These are phyloP conservation scores for Holotrichia oblita DNA, from an alignment of 1,140 invertebrate species.

Conservation along the genomic window DNA sequence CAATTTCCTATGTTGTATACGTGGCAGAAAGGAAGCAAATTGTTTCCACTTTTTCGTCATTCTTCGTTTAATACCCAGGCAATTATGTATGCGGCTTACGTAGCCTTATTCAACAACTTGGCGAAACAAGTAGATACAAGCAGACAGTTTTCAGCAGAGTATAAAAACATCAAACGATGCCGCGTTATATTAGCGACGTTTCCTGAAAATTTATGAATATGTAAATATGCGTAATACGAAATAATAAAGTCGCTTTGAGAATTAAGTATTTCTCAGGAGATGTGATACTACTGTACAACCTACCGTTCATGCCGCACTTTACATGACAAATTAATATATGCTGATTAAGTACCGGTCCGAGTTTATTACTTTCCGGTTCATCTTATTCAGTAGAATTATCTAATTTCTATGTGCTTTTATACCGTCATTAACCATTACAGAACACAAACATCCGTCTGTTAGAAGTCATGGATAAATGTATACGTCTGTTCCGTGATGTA, in stretches of 20 bases:
- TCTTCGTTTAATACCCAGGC: neutral
- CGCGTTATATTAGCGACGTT: neutral
- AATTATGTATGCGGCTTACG: slow-evolving; percentile 19
- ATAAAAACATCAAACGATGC: slow-evolving; percentile 2
- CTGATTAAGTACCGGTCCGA: neutral
- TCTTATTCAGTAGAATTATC: neutral
- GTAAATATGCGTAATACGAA: slow-evolving; percentile 1
- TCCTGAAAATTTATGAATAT: slow-evolving; percentile 18
- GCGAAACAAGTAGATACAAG: slow-evolving; percentile 10
- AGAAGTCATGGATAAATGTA: neutral
- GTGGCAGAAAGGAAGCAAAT: neutral
- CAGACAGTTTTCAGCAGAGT: slow-evolving; percentile 4
- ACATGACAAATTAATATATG: slow-evolving; percentile 18
- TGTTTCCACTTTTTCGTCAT: neutral
- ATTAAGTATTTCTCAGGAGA: slow-evolving; percentile 12
- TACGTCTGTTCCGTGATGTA: neutral
- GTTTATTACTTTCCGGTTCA: neutral
- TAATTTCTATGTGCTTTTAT: neutral
- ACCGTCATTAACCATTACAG: neutral
- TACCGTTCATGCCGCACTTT: neutral
- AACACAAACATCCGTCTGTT: neutral
- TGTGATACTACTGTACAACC: neutral
- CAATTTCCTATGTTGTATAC: neutral
- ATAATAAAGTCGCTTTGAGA: slow-evolving; percentile 16
- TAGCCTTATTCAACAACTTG: slow-evolving; percentile 13